A percentile compares a stretch with the other conserved stretches of the same genome.
Conservation (phyloP, 2,797 vertebrate genomes). For the Novumbra hubbsi region DNA sequence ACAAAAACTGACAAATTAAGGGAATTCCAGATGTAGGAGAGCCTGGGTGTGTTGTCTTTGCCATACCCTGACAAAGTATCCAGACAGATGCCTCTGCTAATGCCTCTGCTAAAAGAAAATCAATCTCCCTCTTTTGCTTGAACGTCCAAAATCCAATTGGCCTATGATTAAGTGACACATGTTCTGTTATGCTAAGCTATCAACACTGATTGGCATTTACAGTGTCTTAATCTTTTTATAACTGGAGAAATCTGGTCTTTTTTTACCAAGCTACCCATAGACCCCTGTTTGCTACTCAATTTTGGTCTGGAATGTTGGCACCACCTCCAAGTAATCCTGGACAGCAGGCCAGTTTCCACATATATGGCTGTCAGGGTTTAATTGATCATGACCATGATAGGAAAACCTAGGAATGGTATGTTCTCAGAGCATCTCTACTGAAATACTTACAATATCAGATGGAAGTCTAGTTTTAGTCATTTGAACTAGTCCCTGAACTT, state of each 20-base stretch:
- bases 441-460: constrained; percentile 68
- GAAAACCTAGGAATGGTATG: constrained; percentile 50
- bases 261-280: constrained; percentile 43
- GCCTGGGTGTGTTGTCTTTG: constrained; percentile 50
- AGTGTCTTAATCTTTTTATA: constrained; percentile 31
- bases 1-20: constrained; percentile 54
- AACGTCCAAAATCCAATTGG: no score
- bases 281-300: constrained; percentile 24
- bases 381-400: constrained; percentile 57
- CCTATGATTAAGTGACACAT: no score
- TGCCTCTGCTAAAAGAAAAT: no score
- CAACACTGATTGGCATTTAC: neutral
- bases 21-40: neutral
- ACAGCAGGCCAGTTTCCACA: constrained; percentile 63
- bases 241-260: constrained; percentile 44
- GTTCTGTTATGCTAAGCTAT: neutral
- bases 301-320: constrained; percentile 30
- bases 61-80: constrained; percentile 30
- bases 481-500: no score
- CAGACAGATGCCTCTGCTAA: constrained; percentile 28
- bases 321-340: constrained; percentile 48
- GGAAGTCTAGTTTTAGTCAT: constrained; percentile 26
- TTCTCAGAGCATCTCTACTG: constrained; percentile 56
- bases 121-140: no score
- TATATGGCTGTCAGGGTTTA: constrained; percentile 58